phyloP scores from a whole-genome alignment of 2,797 vertebrate genomes.

The Tympanoctomys barrerae region DNA sequence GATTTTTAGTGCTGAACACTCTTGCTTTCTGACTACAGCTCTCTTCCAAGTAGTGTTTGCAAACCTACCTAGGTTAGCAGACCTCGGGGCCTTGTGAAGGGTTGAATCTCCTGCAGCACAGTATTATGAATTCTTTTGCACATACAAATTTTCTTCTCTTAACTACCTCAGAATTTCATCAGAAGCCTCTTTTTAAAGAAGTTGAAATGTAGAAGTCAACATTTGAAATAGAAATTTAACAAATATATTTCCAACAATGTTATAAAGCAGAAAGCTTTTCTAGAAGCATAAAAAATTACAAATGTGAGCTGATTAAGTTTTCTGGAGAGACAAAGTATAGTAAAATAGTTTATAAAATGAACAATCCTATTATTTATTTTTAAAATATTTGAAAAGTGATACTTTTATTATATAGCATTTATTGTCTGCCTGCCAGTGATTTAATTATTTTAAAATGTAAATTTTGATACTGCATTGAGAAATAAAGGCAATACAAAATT shows the following conservation, averaged over 20 bases:
- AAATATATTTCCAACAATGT: background rate
- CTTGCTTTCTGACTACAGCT: conserved; percentile 85
- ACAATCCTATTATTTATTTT: background rate
- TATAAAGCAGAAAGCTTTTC: background rate
- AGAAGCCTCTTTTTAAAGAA: background rate
- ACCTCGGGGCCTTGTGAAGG: conserved; percentile 82
- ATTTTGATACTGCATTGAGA: background rate
- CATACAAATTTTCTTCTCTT: conserved; percentile 77
- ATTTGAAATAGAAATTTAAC: background rate
- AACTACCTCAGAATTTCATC: conserved; percentile 54
- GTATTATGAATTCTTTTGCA: conserved; percentile 82
- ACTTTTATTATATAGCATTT: conserved; percentile 3
- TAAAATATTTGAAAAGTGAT: background rate
- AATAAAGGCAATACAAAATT: background rate
- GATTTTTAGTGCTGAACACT: conserved; percentile 85
- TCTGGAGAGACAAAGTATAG: background rate
- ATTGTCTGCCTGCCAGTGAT: background rate
- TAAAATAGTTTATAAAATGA: background rate
- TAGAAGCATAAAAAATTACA: background rate
- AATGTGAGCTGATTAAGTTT: conserved; percentile 15
- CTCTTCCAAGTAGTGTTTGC: conserved; percentile 81
- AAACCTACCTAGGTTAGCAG: conserved; percentile 67
- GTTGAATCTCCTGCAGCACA: conserved; percentile 86
- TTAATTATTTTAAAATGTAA: background rate
- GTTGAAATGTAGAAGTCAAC: background rate